Base-by-base conservation (phyloP, 2,888 invertebrate species). In the Elaeidobius kamerunicus region DNA sequence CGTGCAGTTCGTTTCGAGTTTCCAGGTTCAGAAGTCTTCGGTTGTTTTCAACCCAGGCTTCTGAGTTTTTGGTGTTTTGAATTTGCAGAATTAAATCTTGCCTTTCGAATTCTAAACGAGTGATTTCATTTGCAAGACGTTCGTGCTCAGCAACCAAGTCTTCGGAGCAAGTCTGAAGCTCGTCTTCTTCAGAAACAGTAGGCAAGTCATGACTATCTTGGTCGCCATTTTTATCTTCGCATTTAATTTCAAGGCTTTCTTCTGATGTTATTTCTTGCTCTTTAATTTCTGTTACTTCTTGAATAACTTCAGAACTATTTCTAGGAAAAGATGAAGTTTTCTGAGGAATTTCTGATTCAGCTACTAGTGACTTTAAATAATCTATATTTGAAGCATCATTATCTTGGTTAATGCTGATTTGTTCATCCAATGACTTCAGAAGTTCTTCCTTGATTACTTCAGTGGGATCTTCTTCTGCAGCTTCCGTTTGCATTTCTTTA, bases 41-140 rank as follows among this genome's bases (percentile, higher is more conserved):
- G 19, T 44, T 30, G 14, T 32, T 5, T 19, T 45, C 17, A 16
- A 16, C 17, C 38, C 28, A 28, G n/a, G n/a, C n/a, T n/a, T 7
- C 38, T 20, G 19, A 9, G 18, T n/a, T 1, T 14, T 18, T 17
- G 15, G 32, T 44, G 7, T 57, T 57, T 30, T 53, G 55, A 2
- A 61, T 47, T 27, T 52, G 54, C 36, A 46, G 12, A 5, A 61
- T 43, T 9, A 61, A 28, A 18, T 18, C 20, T 12, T 52, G 15
- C 36, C 56, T 58, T 45, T 61, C 60, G 6, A 38, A 40, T 48
- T 61, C 61, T 12, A 61, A 48, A 38, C 53, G 53, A 2, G 11
- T 14, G 1, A 60, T 49, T 28, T 48, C 54, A 9, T 53, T 44
- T 30, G 52, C 55, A 5, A 63, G 44, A 15, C n/a, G 39, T 11